Percentiles rank a stretch among this genome's conserved stretches.
phyloP scores from a whole-genome alignment of 2,797 vertebrate genomes.

The Adelosebastes latens region DNA sequence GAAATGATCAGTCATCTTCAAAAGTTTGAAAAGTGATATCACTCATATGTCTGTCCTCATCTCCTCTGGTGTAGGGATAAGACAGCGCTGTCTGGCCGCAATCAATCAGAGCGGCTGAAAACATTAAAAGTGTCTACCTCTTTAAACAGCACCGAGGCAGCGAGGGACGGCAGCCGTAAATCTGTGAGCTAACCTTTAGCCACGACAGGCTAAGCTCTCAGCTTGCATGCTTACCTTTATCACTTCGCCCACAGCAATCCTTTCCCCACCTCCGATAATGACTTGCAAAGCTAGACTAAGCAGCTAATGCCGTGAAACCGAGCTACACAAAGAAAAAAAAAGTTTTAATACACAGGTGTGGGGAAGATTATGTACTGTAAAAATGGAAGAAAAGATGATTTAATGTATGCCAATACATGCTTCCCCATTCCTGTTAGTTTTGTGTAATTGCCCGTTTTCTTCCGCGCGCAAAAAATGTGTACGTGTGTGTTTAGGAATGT shows the following conservation, averaged over 20 bases:
- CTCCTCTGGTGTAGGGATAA: neutral
- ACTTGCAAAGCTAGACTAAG: conserved; percentile 53
- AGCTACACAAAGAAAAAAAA: conserved; percentile 5
- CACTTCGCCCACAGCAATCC: conserved; percentile 53
- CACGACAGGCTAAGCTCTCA: conserved; percentile 64
- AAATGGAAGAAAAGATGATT: conserved; percentile 16
- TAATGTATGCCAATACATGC: conserved; percentile 14
- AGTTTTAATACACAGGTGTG: conserved; percentile 9
- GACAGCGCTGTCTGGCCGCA: conserved; percentile 22
- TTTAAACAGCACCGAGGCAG: conserved; percentile 49
- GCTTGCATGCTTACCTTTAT: conserved; percentile 60
- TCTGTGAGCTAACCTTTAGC: conserved; percentile 72
- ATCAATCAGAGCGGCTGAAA: conserved; percentile 61
- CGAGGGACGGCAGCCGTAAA: conserved; percentile 56
- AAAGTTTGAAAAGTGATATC: neutral
- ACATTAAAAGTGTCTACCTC: conserved; percentile 60
- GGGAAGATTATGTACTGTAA: neutral
- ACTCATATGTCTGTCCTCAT: neutral
- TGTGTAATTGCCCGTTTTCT: conserved; percentile 33
- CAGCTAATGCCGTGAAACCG: conserved; percentile 39
- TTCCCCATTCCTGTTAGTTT: neutral
- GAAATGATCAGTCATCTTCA: neutral
- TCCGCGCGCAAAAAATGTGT: neutral
- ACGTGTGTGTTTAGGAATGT: conserved; percentile 12
- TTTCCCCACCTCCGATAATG: conserved; percentile 46